Evolutionary conservation across 2,113 vertebrate species (phyloP).

Genomic region (Amia ocellicauda): DNA sequence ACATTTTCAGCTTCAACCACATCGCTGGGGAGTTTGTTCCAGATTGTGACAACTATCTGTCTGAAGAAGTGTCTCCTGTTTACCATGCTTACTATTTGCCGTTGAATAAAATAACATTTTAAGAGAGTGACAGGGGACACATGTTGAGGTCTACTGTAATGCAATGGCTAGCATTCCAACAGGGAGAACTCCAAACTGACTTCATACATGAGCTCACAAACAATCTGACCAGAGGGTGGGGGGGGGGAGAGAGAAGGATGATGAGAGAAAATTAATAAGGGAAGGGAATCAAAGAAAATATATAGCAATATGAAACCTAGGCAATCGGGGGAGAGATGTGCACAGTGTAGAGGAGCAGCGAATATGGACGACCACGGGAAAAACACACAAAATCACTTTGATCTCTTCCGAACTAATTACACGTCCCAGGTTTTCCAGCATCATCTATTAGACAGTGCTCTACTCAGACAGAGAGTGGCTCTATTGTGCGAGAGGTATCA

Average conservation of each 20-base stretch:
- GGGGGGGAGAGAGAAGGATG: neutral
- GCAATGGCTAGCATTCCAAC: no score
- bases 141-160: no score
- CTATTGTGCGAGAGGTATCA: neutral
- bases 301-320: neutral
- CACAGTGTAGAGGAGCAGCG: neutral
- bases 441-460: neutral
- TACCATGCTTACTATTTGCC: no score
- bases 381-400: neutral
- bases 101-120: no score
- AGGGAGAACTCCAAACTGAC: no score
- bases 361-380: neutral
- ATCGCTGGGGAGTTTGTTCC: no score
- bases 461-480: neutral
- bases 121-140: no score
- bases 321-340: neutral
- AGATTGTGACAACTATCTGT: no score
- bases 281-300: neutral
- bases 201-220: no score
- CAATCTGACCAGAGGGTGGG: no score
- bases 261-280: neutral
- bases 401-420: slow-evolving; percentile 1
- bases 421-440: neutral
- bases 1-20: no score
- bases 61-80: no score